A percentile compares a stretch with the other conserved stretches of the same genome.
Evolutionary conservation across 2,888 invertebrate genomes (phyloP).

Genomic region (Phortica okadai): DNA sequence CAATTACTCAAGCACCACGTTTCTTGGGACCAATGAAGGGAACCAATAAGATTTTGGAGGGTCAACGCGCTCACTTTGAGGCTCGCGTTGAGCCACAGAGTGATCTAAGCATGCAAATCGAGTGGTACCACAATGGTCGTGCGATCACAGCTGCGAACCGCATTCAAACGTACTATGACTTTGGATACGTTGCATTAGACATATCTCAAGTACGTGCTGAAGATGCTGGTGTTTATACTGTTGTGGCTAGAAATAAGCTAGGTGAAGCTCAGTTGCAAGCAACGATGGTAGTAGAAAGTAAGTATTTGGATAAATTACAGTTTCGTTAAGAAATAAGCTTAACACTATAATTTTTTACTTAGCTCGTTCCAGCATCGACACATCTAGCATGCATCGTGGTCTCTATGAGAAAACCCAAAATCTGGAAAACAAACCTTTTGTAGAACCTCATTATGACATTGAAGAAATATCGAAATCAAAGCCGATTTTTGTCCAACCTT

Average conservation of each 20-base stretch:
- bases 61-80: constrained; percentile 96
- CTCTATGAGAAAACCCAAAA: constrained; percentile 91
- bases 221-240: constrained; percentile 95
- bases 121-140: constrained; percentile 98
- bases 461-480: constrained; percentile 96
- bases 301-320: constrained; percentile 75
- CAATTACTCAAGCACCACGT: constrained; percentile 87
- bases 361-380: constrained; percentile 93
- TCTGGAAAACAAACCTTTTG: constrained; percentile 89
- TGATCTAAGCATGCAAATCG: constrained; percentile 93
- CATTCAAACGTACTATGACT: constrained; percentile 96
- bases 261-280: constrained; percentile 92
- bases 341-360: constrained; percentile 60
- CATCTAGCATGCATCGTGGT: constrained; percentile 92
- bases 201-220: constrained; percentile 94
- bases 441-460: constrained; percentile 91
- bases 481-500: constrained; percentile 93
- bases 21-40: constrained; percentile 93
- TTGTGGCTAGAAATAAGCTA: constrained; percentile 91
- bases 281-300: constrained; percentile 92
- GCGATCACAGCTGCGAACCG: constrained; percentile 92
- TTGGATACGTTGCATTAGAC: constrained; percentile 97
- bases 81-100: constrained; percentile 96
- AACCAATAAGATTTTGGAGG: constrained; percentile 94
- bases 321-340: constrained; percentile 27